These are phyloP conservation scores for Dasysyrphus albostriatus DNA, from an alignment of 2,888 invertebrate species.

Conservation along the genomic window DNA sequence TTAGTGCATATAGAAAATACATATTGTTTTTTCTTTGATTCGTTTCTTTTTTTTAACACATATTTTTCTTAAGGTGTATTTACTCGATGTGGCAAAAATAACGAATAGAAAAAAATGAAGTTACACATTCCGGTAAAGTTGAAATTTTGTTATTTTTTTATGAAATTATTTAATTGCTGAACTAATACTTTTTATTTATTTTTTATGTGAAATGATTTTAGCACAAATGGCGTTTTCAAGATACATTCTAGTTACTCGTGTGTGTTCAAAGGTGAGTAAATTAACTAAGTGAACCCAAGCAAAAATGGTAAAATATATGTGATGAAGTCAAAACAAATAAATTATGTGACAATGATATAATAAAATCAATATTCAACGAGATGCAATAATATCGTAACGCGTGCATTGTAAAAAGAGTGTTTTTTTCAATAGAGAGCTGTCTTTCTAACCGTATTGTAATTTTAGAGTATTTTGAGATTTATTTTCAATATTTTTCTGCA, in stretches of 20 bases:
- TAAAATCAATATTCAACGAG: slow-evolving; percentile 17
- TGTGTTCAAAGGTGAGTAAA: slow-evolving; percentile 19
- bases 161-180: slow-evolving; percentile 30
- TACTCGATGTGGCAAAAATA: slow-evolving; percentile 20
- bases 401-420: not conserved
- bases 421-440: too few relatives aligned
- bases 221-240: slow-evolving; percentile 36
- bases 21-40: slow-evolving; percentile 43
- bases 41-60: slow-evolving; percentile 5
- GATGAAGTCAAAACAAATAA: slow-evolving; percentile 37
- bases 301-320: slow-evolving; percentile 18
- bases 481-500: too few relatives aligned
- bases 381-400: slow-evolving; percentile 32
- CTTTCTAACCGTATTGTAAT: too few relatives aligned
- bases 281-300: slow-evolving; percentile 60
- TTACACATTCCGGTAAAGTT: slow-evolving; percentile 53
- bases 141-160: slow-evolving; percentile 35
- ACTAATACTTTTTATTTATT: slow-evolving; percentile 4
- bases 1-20: slow-evolving; percentile 31
- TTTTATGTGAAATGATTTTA: slow-evolving; percentile 21
- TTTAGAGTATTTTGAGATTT: too few relatives aligned
- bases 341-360: slow-evolving; percentile 34
- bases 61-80: not conserved
- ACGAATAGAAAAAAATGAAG: slow-evolving; percentile 47
- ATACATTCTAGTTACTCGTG: slow-evolving; percentile 55